These are phyloP conservation scores for Drosophila fulvimacula DNA, from an alignment of 2,888 invertebrate species.

Conservation along the genomic window DNA sequence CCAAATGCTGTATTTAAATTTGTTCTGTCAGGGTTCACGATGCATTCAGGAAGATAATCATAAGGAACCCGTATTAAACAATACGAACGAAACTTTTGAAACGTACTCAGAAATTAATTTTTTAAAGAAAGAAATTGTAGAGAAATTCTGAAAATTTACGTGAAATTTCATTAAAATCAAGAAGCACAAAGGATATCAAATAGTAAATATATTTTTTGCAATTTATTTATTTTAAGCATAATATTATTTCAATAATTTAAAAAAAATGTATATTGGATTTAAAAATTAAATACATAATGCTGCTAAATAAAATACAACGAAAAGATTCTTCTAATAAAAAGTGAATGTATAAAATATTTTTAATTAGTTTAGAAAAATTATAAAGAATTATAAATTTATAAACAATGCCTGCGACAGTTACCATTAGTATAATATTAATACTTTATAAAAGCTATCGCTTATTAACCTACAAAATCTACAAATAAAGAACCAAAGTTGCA, in stretches of 20 bases:
- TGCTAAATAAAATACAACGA: slow-evolving; percentile 34
- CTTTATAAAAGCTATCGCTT: not conserved
- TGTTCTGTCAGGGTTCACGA: slow-evolving; percentile 87
- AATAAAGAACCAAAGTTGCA: not conserved
- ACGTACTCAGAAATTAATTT: slow-evolving; percentile 78
- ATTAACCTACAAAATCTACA: not conserved
- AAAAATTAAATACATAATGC: slow-evolving; percentile 53
- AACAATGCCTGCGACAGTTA: too few species aligned
- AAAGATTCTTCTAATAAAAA: not conserved
- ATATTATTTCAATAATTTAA: slow-evolving; percentile 7
- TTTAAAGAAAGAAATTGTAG: slow-evolving; percentile 79
- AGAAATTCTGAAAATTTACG: slow-evolving; percentile 71
- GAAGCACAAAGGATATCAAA: slow-evolving; percentile 44
- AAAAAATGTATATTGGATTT: slow-evolving; percentile 32
- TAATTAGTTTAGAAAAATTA: not conserved
- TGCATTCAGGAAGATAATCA: slow-evolving; percentile 69
- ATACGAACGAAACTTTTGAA: slow-evolving; percentile 84
- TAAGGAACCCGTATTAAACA: slow-evolving; percentile 85
- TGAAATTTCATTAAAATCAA: slow-evolving; percentile 48
- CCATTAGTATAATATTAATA: not conserved
- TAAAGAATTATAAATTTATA: too few species aligned
- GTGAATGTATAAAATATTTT: not conserved
- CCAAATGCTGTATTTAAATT: slow-evolving; percentile 90
- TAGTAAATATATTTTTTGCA: slow-evolving; percentile 26
- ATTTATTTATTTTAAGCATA: slow-evolving; percentile 5